Evolutionary conservation across 2,113 vertebrate species (phyloP), one percentile per base, ranked within the genome.

Genomic region (Puntigrus tetrazona): DNA sequence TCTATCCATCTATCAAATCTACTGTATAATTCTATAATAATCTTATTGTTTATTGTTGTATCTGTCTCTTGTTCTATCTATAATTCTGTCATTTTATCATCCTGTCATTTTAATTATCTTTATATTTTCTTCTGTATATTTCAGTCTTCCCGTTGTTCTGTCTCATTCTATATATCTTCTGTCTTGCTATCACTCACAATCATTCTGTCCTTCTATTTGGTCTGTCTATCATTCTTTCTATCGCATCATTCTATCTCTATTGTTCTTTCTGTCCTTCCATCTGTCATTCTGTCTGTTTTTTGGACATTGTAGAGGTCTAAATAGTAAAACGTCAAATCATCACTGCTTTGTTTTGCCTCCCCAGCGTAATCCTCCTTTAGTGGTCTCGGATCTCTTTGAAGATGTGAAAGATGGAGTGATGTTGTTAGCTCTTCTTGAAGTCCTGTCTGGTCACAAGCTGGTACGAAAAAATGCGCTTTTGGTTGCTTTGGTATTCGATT

Each of bases 341-440:
- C 67, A 38, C 25, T 27, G 3, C 2, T 57, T 50, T 74, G 16
- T 45, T n/a, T 25, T 73, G 8, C 29, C 86, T 59, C 84, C 83
- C 0, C 86, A 99, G 98, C 92, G 95, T 84, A 97, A 96, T 87
- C 97, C 97, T 20, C 96, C 97, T 0, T 91, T 98, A 57, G 91
- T 96, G 89, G 92, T 99, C 47, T 96, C 96, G 16, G 97, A 99
- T 85, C 95, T 99, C 43, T 99, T 99, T 87, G 97, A 99, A 94
- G 98, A 99, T 90, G 97, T 99, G 92, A 99, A 98, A 92, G 97
- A 99, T 94, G 98, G 98, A 59, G 93, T 97, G 84, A 97, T 96
- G 93, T 92, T 99, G 1, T 92, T 99, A 84, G 96, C 97, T 25
- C 93, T 99, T 80, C 88, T 99, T 92, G 98, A 99, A 83, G 97